phyloP scores from a whole-genome alignment of 1,140 invertebrate species.

The Eumaeus atala region DNA sequence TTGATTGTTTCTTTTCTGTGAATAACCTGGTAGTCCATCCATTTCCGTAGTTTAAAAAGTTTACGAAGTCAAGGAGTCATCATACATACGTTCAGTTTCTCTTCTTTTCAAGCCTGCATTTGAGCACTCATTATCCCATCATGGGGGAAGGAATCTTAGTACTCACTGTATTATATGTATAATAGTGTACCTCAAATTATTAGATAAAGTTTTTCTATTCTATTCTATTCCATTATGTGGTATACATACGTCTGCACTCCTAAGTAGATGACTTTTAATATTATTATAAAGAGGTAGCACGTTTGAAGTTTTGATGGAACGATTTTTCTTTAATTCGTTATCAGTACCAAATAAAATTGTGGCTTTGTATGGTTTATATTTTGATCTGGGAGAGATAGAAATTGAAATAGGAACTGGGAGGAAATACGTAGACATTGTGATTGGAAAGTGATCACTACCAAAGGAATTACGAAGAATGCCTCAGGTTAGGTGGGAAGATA shows the following conservation, averaged over 20 bases:
- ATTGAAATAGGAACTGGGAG: neutral
- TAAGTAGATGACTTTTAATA: neutral
- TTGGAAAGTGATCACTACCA: constrained; percentile 17
- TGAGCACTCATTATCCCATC: constrained; percentile 14
- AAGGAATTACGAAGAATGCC: neutral
- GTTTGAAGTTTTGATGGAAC: neutral
- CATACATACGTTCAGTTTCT: neutral
- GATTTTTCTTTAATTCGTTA: neutral
- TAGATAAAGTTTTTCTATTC: no score
- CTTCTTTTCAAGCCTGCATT: neutral
- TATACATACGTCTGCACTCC: neutral
- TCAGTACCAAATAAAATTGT: neutral
- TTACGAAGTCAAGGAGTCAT: neutral
- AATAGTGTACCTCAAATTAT: no score
- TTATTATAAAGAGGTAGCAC: neutral
- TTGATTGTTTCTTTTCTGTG: constrained; percentile 1
- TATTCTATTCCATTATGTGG: no score
- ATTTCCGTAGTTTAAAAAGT: constrained; percentile 9
- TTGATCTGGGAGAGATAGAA: neutral
- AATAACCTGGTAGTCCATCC: neutral
- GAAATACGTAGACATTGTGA: neutral
- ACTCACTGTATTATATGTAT: neutral
- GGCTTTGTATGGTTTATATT: constrained; percentile 9
- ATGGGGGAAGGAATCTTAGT: constrained; percentile 10
- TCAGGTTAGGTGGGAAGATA: neutral